Base-by-base conservation (phyloP, 2,888 invertebrate species). In the Tetrapedia diversipes region DNA sequence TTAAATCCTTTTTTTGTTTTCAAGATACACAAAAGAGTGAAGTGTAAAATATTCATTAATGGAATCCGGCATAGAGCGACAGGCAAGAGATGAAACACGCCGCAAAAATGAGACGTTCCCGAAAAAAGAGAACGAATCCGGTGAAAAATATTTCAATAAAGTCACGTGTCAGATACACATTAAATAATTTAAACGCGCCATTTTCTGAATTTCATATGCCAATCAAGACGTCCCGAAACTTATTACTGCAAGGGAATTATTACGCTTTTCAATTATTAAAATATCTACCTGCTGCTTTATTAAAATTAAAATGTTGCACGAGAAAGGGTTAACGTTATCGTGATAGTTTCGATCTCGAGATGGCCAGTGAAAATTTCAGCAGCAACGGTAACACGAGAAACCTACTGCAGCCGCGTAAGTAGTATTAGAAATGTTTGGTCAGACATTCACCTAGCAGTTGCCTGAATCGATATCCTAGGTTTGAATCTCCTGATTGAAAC, bases 171-270 rank as follows among this genome's bases (percentile, higher is more conserved):
- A 27, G 53, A 53, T 14, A 41, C 41, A 53, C 14, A 29, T 65
- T 22, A 65, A 65, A 65, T 65, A 54, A 65, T 56, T 63, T 63
- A 3, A 74, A 22, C 27, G n/a, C 34, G 54, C 39, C 29, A n/a
- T 34, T 60, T 39, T 27, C 54, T 4, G 14, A 22, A 63, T 43
- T 56, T 61, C 56, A 34, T 0, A n/a, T 63, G 73, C 27, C 73
- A 74, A 74, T 74, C 73, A 56, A 73, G 22, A 51, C 41, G 39
- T 74, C 49, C 19, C 29, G 56, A n/a, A 61, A 67, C 27, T 76
- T 39, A 29, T 22, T 37, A 19, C 34, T 29, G 49, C 37, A 49
- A 57, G 67, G 27, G 43, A 43, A 51, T 39, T 57, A 11, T 47
- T 43, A 29, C 63, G 39, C 32, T 41, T 16, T 24, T 41, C 45